phyloP scores from a whole-genome alignment of 2,113 vertebrate species.

The Limnothrissa miodon region DNA sequence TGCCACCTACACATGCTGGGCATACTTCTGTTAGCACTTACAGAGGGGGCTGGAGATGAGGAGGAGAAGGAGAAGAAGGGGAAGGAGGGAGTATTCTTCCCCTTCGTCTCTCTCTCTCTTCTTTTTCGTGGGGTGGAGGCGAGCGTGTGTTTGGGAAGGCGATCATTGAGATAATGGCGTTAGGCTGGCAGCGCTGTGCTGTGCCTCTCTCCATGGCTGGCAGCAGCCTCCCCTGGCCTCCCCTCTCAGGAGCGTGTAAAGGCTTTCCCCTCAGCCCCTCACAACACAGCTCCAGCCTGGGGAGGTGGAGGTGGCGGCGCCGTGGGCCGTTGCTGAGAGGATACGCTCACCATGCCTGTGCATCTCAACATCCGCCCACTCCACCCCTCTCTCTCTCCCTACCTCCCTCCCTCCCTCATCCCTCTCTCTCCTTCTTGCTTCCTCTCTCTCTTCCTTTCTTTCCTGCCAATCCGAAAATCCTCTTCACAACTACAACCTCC shows the following conservation, averaged over 20 bases:
- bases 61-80: background rate
- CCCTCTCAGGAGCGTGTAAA: background rate
- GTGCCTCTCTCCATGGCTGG: no score
- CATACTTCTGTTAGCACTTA: background rate
- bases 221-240: background rate
- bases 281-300: no score
- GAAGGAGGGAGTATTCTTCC: background rate
- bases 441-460: background rate
- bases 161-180: background rate
- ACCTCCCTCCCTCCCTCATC: background rate
- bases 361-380: background rate
- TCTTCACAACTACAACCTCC: background rate
- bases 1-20: background rate
- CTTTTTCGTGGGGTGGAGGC: background rate
- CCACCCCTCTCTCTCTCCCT: background rate
- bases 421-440: background rate
- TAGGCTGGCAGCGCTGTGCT: background rate
- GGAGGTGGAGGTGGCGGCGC: no score
- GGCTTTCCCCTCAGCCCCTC: background rate
- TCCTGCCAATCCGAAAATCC: slow-evolving; percentile 4
- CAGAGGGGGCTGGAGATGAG: background rate
- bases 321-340: background rate
- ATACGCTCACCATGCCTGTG: background rate
- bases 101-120: background rate
- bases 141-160: background rate